Evolutionary conservation across 2,888 invertebrate species (phyloP), one percentile per base, ranked within the genome.

Genomic region (Chloromyia formosa): DNA sequence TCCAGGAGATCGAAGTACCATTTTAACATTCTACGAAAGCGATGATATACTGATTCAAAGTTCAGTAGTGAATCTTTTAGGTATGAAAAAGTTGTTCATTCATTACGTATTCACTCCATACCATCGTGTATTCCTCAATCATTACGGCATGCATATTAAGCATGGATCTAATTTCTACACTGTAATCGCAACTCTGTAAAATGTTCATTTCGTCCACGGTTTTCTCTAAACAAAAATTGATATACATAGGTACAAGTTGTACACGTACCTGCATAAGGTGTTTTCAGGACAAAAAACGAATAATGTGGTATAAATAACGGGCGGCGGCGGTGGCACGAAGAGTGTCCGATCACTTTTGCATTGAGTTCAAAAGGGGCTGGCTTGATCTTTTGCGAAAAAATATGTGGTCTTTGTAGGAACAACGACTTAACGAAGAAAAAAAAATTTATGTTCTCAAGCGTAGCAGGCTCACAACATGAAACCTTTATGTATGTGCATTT

Each of bases 271-370:
- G 66, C 22, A 66, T 22, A 66, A 66, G 66, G 66, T 66, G 66
- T 49, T 66, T 66, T 66, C 45, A 66, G 66, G 40, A 71, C 56
- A 71, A 71, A 71, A 71, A 71, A 1, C 71, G 56, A 58, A 42
- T 58, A 58, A 40, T 20, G 42, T 56, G 71, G 16, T 35, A 35
- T 4, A 71, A 71, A 58, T 42, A 53, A 56, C 35, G 56, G 71
- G 20, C 18, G 27, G 45, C 27, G 23, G 16, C 16, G 53, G 45
- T 42, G 23, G 16, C 23, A 68, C 5, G 7, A 45, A 20, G n/a
- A 27, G 54, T n/a, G 42, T 27, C 27, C 14, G 54, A 18, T n/a
- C 42, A 0, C 4, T 7, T 53, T 53, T 12, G 53, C 14, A 4
- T 56, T 18, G 22, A 22, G 16, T 7, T 4, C 56, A n/a, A 20